Evolutionary conservation across 2,888 invertebrate species (phyloP).

Genomic region (Amblyjoppa fuscipennis): DNA sequence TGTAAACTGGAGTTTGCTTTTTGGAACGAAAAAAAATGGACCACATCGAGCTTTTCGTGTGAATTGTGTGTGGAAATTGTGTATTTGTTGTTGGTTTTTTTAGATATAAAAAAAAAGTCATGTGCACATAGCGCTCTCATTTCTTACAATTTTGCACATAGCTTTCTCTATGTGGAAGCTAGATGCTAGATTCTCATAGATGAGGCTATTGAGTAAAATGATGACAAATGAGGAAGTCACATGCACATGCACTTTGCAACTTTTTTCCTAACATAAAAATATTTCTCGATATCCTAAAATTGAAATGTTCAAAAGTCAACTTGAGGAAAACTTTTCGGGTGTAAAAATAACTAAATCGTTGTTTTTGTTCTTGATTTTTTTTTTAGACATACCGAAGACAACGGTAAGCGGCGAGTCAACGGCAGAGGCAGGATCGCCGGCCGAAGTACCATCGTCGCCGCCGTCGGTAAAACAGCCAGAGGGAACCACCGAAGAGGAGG

Average conservation of each 20-base stretch:
- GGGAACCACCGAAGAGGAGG: conserved; percentile 85
- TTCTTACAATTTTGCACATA: not conserved
- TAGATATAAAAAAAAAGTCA: not conserved
- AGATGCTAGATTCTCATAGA: too few species aligned
- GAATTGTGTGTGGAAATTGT: not conserved
- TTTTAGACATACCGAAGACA: conserved; percentile 71
- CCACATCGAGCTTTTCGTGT: not conserved
- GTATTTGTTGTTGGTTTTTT: not conserved
- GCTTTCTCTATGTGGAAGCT: not conserved
- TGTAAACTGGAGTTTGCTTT: too few species aligned
- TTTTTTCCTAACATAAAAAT: not conserved
- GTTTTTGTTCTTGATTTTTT: conserved; percentile 13
- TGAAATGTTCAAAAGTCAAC: too few species aligned
- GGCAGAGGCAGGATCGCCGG: conserved; percentile 56
- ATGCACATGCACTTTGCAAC: not conserved
- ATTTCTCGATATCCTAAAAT: not conserved
- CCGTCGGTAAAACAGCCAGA: conserved; percentile 42
- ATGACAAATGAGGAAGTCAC: not conserved
- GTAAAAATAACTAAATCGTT: not conserved
- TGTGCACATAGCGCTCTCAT: not conserved
- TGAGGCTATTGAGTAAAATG: too few species aligned
- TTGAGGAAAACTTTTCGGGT: not conserved
- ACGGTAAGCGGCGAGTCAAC: conserved; percentile 61
- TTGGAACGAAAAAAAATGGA: too few species aligned
- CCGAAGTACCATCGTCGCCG: conserved; percentile 45